phyloP scores from a whole-genome alignment of 2,888 invertebrate species.

The Sepioteuthis lessoniana region DNA sequence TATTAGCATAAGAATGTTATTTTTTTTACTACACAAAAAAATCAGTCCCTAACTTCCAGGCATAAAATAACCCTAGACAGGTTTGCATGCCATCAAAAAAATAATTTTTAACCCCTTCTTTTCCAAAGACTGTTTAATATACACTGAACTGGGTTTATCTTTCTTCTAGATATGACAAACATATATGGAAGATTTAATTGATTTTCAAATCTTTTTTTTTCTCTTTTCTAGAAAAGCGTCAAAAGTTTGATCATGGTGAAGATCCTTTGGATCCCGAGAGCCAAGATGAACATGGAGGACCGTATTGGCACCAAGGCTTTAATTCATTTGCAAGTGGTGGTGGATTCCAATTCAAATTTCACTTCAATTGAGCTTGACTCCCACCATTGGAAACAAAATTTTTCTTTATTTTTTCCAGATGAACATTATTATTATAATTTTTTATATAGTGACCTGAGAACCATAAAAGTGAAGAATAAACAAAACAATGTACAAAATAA shows the following conservation, averaged over 20 bases:
- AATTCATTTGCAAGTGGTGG: constrained; percentile 79
- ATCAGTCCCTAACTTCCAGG: no score
- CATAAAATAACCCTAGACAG: no score
- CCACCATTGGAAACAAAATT: background rate
- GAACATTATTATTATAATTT: background rate
- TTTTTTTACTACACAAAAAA: no score
- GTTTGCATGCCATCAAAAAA: no score
- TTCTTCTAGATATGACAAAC: background rate
- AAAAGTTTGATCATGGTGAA: constrained; percentile 93
- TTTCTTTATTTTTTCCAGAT: background rate
- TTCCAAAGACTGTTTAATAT: no score
- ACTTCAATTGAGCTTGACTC: constrained; percentile 83
- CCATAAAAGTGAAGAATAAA: background rate
- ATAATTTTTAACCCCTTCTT: no score
- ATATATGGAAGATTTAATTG: no score
- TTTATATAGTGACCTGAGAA: background rate
- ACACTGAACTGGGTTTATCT: no score
- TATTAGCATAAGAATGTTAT: no score
- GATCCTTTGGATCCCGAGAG: constrained; percentile 97
- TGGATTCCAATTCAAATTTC: constrained; percentile 95
- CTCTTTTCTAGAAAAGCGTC: constrained; percentile 86
- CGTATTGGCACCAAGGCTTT: constrained; percentile 72
- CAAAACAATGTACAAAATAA: background rate
- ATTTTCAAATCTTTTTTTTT: background rate
- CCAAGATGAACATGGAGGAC: constrained; percentile 75